Conservation (phyloP, 2,797 vertebrate species). For the Ctenochaetus hawaiiensis region DNA sequence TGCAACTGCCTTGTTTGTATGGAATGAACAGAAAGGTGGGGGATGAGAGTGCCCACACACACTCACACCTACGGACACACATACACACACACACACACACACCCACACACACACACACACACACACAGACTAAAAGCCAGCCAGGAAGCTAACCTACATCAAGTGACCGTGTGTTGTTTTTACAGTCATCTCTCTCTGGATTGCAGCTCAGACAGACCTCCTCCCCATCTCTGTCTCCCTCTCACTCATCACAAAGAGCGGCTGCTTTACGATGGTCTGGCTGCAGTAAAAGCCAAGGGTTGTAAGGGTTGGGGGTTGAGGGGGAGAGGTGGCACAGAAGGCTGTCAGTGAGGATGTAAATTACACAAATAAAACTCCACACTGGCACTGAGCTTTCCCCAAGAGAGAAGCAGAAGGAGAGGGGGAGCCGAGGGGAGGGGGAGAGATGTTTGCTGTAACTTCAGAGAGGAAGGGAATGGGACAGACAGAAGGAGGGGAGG, state of each 20-base stretch:
- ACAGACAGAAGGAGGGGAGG: constrained; percentile 17
- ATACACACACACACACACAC: neutral
- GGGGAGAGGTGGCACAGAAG: constrained; percentile 57
- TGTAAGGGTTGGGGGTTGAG: constrained; percentile 20
- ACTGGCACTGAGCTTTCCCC: constrained; percentile 72
- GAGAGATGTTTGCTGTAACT: constrained; percentile 55
- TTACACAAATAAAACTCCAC: constrained; percentile 83
- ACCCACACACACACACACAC: constrained; percentile 7
- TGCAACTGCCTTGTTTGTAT: constrained; percentile 33
- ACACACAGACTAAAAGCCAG: constrained; percentile 36
- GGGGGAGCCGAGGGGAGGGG: constrained; percentile 11
- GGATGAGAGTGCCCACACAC: neutral
- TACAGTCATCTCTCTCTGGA: constrained; percentile 74
- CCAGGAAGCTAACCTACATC: constrained; percentile 58
- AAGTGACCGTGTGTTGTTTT: constrained; percentile 68
- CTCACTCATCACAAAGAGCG: constrained; percentile 75
- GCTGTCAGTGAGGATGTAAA: constrained; percentile 81
- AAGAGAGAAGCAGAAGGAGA: constrained; percentile 48
- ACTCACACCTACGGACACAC: neutral
- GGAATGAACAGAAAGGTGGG: neutral
- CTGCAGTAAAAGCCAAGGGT: constrained; percentile 79
- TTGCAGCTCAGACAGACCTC: constrained; percentile 62
- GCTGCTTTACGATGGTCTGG: constrained; percentile 80
- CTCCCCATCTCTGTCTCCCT: constrained; percentile 47
- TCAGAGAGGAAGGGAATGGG: constrained; percentile 45